A percentile compares a stretch with the other conserved stretches of the same genome.
Conservation (phyloP, 1,140 invertebrate species). For the Mycetomoellerius zeteki region DNA sequence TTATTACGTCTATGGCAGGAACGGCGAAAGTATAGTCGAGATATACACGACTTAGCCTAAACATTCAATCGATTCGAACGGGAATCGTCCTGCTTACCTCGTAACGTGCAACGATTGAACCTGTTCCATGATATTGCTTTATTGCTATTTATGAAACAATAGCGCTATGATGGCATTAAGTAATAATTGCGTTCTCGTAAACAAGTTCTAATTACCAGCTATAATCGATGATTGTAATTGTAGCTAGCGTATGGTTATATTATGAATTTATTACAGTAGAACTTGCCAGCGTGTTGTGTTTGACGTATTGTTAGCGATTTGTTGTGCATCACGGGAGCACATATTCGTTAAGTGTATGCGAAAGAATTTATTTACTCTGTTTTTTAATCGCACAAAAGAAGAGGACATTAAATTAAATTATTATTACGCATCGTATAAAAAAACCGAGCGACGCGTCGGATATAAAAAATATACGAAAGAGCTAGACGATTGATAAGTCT, state of each 20-base stretch:
- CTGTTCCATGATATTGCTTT: constrained; percentile 6
- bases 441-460: neutral
- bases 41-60: neutral
- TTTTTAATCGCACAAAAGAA: neutral
- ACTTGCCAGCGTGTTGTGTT: neutral
- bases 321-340: constrained; percentile 18
- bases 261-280: constrained; percentile 53
- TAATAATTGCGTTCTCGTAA: constrained; percentile 54
- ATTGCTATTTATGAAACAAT: constrained; percentile 40
- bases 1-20: neutral
- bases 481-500: constrained; percentile 13
- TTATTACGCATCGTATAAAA: neutral
- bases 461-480: neutral
- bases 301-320: constrained; percentile 42
- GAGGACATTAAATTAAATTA: neutral
- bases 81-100: neutral
- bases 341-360: neutral
- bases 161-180: constrained; percentile 22
- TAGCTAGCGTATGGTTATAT: constrained; percentile 31
- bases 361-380: constrained; percentile 1
- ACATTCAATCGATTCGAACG: neutral
- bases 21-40: neutral
- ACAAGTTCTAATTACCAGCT: constrained; percentile 52
- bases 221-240: constrained; percentile 58
- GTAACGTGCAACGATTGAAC: neutral